A percentile compares a stretch with the other conserved stretches of the same genome.
Evolutionary conservation across 2,797 vertebrate species (phyloP).

Genomic region (Rousettus madagascariensis): DNA sequence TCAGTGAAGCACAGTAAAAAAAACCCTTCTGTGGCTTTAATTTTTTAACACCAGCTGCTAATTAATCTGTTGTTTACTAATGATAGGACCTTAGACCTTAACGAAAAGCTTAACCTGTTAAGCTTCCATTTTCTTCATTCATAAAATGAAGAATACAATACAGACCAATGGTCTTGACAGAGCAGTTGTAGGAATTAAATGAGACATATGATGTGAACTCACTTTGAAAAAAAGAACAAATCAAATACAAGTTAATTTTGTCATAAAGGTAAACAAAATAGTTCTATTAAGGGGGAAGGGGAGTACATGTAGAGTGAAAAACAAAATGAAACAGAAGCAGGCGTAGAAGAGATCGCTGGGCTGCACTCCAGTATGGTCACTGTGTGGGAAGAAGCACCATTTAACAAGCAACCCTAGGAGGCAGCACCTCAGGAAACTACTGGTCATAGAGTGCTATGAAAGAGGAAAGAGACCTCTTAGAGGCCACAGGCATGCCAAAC

Average conservation of each 20-base stretch:
- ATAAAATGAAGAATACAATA: neutral
- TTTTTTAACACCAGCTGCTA: neutral
- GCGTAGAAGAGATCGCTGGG: neutral
- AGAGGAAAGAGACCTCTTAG: neutral
- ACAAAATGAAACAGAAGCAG: neutral
- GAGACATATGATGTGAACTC: neutral
- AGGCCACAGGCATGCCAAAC: neutral
- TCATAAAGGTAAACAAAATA: neutral
- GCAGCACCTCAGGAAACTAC: neutral
- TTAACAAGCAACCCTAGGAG: neutral
- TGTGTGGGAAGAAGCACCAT: neutral
- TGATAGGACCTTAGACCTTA: neutral
- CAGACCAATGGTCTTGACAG: neutral
- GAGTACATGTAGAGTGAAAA: neutral
- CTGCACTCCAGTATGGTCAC: too few relatives aligned
- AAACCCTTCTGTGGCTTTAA: neutral
- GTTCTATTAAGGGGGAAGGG: neutral
- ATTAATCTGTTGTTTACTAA: slow-evolving; percentile 7
- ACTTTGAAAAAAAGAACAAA: slow-evolving; percentile 18
- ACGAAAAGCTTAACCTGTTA: neutral
- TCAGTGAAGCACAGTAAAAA: neutral
- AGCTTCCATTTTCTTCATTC: neutral
- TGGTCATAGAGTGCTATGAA: neutral
- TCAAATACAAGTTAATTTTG: slow-evolving; percentile 14
- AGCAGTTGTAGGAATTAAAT: neutral